Conservation (phyloP, 1,140 invertebrate genomes). For the Drosophila nannoptera region DNA sequence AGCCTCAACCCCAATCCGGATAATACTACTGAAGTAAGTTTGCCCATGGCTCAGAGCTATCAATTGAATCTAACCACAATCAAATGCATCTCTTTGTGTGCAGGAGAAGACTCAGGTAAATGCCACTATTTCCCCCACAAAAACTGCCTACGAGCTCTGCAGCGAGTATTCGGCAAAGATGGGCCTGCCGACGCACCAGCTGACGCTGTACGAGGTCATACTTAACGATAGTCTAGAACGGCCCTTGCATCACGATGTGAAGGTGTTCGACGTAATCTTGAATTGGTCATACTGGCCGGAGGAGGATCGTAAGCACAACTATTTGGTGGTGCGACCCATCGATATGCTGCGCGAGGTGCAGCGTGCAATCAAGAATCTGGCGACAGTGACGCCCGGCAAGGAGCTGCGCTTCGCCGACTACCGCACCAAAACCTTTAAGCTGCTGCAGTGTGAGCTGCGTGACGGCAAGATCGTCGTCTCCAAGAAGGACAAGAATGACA, state of each 20-base stretch:
- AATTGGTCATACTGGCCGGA: constrained; percentile 93
- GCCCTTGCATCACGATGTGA: constrained; percentile 88
- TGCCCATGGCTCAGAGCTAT: background rate
- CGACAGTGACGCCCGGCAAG: constrained; percentile 82
- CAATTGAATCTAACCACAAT: too few relatives aligned
- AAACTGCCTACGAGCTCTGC: constrained; percentile 87
- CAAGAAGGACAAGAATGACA: constrained; percentile 81
- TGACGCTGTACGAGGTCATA: constrained; percentile 88
- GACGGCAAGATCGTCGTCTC: constrained; percentile 88
- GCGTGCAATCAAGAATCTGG: constrained; percentile 79
- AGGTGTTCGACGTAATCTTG: constrained; percentile 84
- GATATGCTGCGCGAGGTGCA: constrained; percentile 79
- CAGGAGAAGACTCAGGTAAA: constrained; percentile 77
- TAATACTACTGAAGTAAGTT: constrained; percentile 65
- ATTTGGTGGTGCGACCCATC: constrained; percentile 84
- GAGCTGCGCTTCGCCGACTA: constrained; percentile 90
- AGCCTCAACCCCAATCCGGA: constrained; percentile 71
- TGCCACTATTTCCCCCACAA: constrained; percentile 84
- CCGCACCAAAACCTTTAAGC: constrained; percentile 87
- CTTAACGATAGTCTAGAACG: constrained; percentile 85
- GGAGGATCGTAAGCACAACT: constrained; percentile 88
- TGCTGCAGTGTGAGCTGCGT: constrained; percentile 88
- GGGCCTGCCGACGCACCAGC: constrained; percentile 82
- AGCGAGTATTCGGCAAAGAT: constrained; percentile 84
- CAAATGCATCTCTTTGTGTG: background rate